Evolutionary conservation across 2,888 invertebrate genomes (phyloP).

Genomic region (Drosophila nr. perissopoda): DNA sequence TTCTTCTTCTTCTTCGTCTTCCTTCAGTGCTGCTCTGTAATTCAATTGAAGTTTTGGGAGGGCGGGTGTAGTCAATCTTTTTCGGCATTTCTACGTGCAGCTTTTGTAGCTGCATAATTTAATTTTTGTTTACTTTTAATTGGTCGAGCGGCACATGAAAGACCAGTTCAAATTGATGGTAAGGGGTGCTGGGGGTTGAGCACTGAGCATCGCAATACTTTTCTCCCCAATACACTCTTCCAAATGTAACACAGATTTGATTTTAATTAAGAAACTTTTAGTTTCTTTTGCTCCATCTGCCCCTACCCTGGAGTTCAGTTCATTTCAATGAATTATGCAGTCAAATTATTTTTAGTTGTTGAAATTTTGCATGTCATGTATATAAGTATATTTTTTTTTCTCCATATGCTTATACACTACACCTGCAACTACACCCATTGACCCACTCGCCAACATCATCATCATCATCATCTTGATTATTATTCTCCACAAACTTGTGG

Average conservation of each 20-base stretch:
- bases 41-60: slow-evolving; percentile 67
- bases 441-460: slow-evolving; percentile 12
- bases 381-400: neutral
- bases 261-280: slow-evolving; percentile 55
- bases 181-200: neutral
- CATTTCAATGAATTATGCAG: slow-evolving; percentile 17
- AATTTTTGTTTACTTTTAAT: slow-evolving; percentile 83
- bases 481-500: slow-evolving; percentile 1
- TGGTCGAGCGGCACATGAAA: slow-evolving; percentile 46
- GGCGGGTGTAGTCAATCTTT: slow-evolving; percentile 27
- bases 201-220: slow-evolving; percentile 7
- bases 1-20: slow-evolving; percentile 10
- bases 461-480: neutral
- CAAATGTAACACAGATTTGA: slow-evolving; percentile 53
- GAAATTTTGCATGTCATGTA: neutral
- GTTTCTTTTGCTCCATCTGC: slow-evolving; percentile 7
- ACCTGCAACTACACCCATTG: slow-evolving; percentile 11
- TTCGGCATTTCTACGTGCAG: slow-evolving; percentile 42
- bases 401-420: neutral
- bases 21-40: slow-evolving; percentile 44
- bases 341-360: slow-evolving; percentile 13
- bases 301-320: slow-evolving; percentile 11
- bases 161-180: neutral
- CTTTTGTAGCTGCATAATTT: slow-evolving; percentile 78
- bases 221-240: slow-evolving; percentile 7